Evolutionary conservation across 2,888 invertebrate genomes (phyloP).

Genomic region (Seira musarum): DNA sequence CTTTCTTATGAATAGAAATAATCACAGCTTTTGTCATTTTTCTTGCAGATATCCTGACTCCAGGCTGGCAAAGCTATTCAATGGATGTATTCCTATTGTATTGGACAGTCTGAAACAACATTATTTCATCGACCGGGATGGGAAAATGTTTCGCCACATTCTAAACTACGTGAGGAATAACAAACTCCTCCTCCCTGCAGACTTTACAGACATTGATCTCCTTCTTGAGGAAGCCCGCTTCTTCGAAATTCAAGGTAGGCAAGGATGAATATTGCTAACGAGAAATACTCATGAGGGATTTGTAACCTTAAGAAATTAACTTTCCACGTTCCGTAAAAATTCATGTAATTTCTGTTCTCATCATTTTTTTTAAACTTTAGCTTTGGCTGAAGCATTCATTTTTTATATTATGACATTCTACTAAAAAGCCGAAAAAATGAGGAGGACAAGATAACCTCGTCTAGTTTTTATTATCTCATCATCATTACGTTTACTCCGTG

Average conservation of each 20-base stretch:
- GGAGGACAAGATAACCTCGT: background rate
- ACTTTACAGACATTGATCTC: slow-evolving; percentile 89
- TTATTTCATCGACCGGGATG: slow-evolving; percentile 98
- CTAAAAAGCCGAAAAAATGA: background rate
- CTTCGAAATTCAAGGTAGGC: slow-evolving; percentile 91
- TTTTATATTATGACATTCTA: background rate
- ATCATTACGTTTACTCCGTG: background rate
- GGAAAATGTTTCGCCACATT: slow-evolving; percentile 97
- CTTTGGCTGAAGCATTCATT: background rate
- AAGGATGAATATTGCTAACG: too few relatives aligned
- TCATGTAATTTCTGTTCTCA: background rate
- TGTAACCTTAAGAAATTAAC: too few relatives aligned
- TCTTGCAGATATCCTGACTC: slow-evolving; percentile 92
- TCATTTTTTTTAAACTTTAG: background rate
- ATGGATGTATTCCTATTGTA: slow-evolving; percentile 95
- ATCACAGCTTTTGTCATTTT: too few relatives aligned
- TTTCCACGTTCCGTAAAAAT: too few relatives aligned
- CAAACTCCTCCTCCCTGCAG: slow-evolving; percentile 87
- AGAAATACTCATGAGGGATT: too few relatives aligned
- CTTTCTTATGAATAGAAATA: too few relatives aligned
- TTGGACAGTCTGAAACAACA: slow-evolving; percentile 97
- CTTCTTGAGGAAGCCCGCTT: slow-evolving; percentile 92
- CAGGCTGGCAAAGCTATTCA: slow-evolving; percentile 92
- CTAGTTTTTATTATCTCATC: background rate
- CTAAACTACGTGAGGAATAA: slow-evolving; percentile 96